Base-by-base conservation (phyloP, 2,113 vertebrate genomes). In the Nipponia nippon region DNA sequence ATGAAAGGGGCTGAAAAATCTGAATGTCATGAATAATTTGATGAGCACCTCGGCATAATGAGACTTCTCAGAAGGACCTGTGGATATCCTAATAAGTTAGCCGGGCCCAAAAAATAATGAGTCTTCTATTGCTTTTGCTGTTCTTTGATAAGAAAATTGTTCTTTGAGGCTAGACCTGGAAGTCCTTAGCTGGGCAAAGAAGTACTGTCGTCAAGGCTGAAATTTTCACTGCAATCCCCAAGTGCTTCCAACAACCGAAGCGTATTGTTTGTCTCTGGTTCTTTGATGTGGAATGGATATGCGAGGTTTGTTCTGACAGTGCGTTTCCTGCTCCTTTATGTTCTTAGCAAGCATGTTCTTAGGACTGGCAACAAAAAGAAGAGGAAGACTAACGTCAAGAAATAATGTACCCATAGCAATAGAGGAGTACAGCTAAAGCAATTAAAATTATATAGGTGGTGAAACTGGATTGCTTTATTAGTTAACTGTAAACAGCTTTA, bases 341-440 rank as follows among this genome's bases (percentile, higher is more conserved):
- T 76, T 42, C 42, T 59, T 63, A 63, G 8, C 32, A 87, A 67
- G 13, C 26, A 11, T 46, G 7, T 55, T 87, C 38, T 76, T 75
- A 75, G n/a, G 29, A 89, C 47, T 88, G 82, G 38, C 10, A 79
- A 76, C 34, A 75, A 85, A 92, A 86, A 76, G 47, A 69, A 52
- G 30, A 70, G 30, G 36, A 90, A 85, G 72, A 72, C 42, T 34
- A 25, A 44, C 36, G 27, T 19, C 3, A 13, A 58, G 40, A 78
- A 62, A 38, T 52, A 56, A 67, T 47, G 7, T 66, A 80, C n/a
- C 21, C 1, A 0, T 26, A 49, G 53, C 16, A 42, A 46, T 32
- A 44, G 21, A 56, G 40, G 6, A 78, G 42, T 20, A 75, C 13
- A 62, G 32, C 12, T 52, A 42, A 88, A 83, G 25, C n/a, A 90